These are phyloP conservation scores for Amphilophus citrinellus DNA, from an alignment of 2,113 vertebrate genomes.

Conservation along the genomic window DNA sequence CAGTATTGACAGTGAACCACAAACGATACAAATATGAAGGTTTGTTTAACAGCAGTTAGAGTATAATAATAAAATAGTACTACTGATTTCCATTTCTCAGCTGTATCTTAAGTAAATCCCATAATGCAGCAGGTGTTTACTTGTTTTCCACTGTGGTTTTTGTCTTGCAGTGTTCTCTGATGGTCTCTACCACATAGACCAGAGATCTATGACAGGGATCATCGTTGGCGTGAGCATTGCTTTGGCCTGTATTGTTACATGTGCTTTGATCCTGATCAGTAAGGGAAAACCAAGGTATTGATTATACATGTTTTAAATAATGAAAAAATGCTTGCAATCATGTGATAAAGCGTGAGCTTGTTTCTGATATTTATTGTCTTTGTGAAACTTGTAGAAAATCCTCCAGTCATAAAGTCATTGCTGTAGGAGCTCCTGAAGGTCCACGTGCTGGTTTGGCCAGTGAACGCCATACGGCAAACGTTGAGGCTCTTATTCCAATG, in stretches of 20 bases:
- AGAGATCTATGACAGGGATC: slow-evolving; percentile 94
- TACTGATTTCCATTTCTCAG: neutral
- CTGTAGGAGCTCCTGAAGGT: slow-evolving; percentile 75
- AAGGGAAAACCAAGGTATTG: slow-evolving; percentile 89
- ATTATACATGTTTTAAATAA: neutral
- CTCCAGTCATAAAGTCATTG: slow-evolving; percentile 84
- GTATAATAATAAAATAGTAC: neutral
- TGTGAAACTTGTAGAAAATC: slow-evolving; percentile 83
- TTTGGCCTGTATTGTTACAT: slow-evolving; percentile 92
- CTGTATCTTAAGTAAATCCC: neutral
- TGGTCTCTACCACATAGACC: slow-evolving; percentile 90
- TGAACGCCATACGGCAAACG: slow-evolving; percentile 78
- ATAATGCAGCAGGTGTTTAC: neutral
- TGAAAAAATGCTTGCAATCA: neutral
- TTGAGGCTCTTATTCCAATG: slow-evolving; percentile 85
- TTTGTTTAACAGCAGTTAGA: neutral
- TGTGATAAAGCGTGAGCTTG: neutral
- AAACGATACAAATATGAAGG: neutral
- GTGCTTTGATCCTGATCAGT: slow-evolving; percentile 92
- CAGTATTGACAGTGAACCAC: neutral
- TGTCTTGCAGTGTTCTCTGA: slow-evolving; percentile 84
- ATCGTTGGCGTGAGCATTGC: slow-evolving; percentile 95
- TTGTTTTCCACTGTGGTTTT: neutral
- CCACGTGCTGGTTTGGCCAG: slow-evolving; percentile 62
- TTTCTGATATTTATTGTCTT: neutral